Base-by-base conservation (phyloP, 2,888 invertebrate genomes). In the Eupithecia dodoneata region DNA sequence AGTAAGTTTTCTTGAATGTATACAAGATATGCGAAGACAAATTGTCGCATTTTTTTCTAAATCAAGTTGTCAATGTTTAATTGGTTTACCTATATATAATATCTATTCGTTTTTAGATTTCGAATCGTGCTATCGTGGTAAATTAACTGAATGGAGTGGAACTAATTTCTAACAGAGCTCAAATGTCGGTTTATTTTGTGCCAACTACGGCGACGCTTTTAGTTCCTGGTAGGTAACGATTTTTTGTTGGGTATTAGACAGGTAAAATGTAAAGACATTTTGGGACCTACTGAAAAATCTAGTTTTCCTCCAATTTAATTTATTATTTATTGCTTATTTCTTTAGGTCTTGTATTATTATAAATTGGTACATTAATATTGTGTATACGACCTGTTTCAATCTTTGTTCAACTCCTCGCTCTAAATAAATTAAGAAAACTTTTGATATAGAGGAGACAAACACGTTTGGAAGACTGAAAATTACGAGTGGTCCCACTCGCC, bases 121-220 rank as follows among this genome's bases (percentile, higher is more conserved):
- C 18, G 18, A 63, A 63, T 63, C 30, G 30, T 30, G 18, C 47
- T 45, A 30, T 18, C n/a, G 13, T 45, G 45, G n/a, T 7, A 18
- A 45, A 49, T 47, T 49, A 49, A 18, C 49, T 65, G 45, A 67
- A 70, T 63, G 47, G 44, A 70, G 42, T 63, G 70, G 41, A 70
- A 70, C 69, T 55, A 74, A 67, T 70, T 73, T 42, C 70, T 70
- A 59, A 44, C 70, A 70, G 59, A 44, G 47, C 45, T n/a, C 12
- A 30, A 69, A 45, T 59, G 70, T 74, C 44, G 13, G 59, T 69
- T 45, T 59, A 47, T 47, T 42, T 73, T 67, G 73, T 74, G 41
- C n/a, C 45, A 59, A 63, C 12, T 7, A 2, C 45, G 59, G 44
- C n/a, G 15, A 70, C 63, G 70, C 2, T 49, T 66, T 69, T 4